Conservation (phyloP, 2,888 invertebrate species). For the Pachymerium ferrugineum region DNA sequence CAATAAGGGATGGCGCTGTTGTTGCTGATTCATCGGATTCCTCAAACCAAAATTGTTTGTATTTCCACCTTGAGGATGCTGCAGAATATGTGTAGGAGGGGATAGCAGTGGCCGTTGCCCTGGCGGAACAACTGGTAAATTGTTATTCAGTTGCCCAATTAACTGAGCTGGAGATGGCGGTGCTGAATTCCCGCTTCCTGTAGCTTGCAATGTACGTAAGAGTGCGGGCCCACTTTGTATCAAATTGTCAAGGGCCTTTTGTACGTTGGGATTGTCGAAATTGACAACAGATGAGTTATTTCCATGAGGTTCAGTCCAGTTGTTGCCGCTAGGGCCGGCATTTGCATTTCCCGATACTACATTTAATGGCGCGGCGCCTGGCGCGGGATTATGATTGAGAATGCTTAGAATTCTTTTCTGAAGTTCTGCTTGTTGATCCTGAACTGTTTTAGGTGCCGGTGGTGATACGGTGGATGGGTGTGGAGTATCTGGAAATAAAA, state of each 20-base stretch:
- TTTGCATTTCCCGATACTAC: background rate
- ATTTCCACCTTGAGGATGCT: background rate
- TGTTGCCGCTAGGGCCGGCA: conserved; percentile 18
- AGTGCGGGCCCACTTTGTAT: conserved; percentile 48
- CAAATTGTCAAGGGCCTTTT: conserved; percentile 50
- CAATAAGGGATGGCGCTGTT: conserved; percentile 28
- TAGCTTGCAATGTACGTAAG: conserved; percentile 41
- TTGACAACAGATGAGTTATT: conserved; percentile 42
- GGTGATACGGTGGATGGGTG: too few relatives aligned
- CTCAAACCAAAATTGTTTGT: background rate
- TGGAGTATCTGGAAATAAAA: conserved; percentile 9
- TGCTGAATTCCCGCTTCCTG: background rate
- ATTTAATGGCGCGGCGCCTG: background rate
- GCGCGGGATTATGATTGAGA: conserved; percentile 56
- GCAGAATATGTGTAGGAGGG: background rate
- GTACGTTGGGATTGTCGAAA: conserved; percentile 49
- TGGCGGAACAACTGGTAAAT: background rate
- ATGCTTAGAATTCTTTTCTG: conserved; percentile 74
- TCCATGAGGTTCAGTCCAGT: conserved; percentile 33
- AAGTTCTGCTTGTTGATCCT: conserved; percentile 58
- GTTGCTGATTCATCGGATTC: background rate
- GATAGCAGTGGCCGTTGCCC: background rate
- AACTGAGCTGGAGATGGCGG: background rate
- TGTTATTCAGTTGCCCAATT: background rate
- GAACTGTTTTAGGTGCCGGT: background rate